A percentile compares a stretch with the other conserved stretches of the same genome.
Evolutionary conservation across 1,140 invertebrate genomes (phyloP).

Genomic region (Venturia canescens): DNA sequence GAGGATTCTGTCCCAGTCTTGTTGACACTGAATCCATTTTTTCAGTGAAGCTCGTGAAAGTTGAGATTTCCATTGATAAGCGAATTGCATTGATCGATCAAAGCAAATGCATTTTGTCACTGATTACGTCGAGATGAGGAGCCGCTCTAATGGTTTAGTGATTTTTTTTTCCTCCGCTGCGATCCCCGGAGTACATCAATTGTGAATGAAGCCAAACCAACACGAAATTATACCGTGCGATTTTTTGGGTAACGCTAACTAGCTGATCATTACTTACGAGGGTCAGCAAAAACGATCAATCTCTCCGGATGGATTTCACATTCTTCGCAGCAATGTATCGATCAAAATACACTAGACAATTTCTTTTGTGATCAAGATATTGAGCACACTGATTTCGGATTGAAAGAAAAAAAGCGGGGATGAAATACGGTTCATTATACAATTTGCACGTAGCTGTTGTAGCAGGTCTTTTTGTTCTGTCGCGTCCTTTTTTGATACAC

Average conservation of each 20-base stretch:
- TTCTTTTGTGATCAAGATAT: background rate
- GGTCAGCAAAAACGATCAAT: background rate
- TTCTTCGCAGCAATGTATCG: background rate
- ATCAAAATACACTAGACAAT: background rate
- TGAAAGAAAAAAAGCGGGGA: background rate
- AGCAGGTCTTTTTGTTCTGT: background rate
- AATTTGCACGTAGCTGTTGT: slow-evolving; percentile 6
- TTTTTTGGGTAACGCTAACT: background rate
- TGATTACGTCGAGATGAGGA: too few species aligned
- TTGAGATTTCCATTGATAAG: too few species aligned
- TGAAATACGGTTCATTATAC: background rate
- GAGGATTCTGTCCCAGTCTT: too few species aligned
- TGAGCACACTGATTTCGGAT: background rate
- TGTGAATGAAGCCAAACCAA: too few species aligned
- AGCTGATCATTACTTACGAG: background rate
- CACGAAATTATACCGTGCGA: background rate
- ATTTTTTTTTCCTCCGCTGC: too few species aligned
- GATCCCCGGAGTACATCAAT: background rate
- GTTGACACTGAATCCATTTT: too few species aligned
- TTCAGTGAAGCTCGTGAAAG: too few species aligned
- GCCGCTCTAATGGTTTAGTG: too few species aligned
- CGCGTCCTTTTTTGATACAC: background rate
- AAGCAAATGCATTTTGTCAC: too few species aligned
- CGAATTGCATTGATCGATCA: too few species aligned
- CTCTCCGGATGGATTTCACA: background rate